A percentile compares a stretch with the other conserved stretches of the same genome.
phyloP scores from a whole-genome alignment of 2,797 vertebrate species.

The Melanotaenia trifasciata region DNA sequence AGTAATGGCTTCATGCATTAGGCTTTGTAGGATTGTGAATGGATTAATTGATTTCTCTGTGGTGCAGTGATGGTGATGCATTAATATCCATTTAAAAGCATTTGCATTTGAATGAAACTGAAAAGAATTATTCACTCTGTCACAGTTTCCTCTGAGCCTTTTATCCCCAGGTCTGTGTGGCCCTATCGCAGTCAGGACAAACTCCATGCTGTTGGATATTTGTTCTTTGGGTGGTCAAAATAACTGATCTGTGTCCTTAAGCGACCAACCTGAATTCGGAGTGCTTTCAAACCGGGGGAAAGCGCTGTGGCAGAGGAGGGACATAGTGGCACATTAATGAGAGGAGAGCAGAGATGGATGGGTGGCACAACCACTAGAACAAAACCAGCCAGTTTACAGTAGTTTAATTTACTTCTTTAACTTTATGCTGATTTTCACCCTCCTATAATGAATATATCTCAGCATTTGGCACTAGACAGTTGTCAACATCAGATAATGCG shows the following conservation, averaged over 20 bases:
- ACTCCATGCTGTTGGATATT: conserved; percentile 22
- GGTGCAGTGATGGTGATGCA: conserved; percentile 9
- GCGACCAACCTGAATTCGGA: conserved; percentile 50
- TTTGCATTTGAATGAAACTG: conserved; percentile 11
- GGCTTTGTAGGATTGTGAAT: conserved; percentile 28
- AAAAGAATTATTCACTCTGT: not conserved
- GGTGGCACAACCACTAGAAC: conserved; percentile 13
- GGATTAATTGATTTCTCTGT: conserved; percentile 49
- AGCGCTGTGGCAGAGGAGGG: conserved; percentile 21
- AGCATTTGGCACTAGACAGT: conserved; percentile 6
- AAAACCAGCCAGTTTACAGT: conserved; percentile 21
- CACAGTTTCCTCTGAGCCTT: not conserved
- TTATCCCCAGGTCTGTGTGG: not conserved
- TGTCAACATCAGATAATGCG: conserved; percentile 8
- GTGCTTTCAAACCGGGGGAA: conserved; percentile 49
- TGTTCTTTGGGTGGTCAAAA: conserved; percentile 35
- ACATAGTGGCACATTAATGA: conserved; percentile 53
- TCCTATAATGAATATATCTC: not conserved
- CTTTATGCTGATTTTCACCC: not conserved
- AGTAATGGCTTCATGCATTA: conserved; percentile 52
- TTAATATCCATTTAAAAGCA: conserved; percentile 29
- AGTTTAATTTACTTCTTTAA: conserved; percentile 17
- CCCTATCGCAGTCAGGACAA: conserved; percentile 31
- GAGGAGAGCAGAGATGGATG: conserved; percentile 48
- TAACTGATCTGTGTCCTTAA: conserved; percentile 41